These are phyloP conservation scores for Holacanthus passer DNA, from an alignment of 2,113 vertebrate species.

Conservation along the genomic window DNA sequence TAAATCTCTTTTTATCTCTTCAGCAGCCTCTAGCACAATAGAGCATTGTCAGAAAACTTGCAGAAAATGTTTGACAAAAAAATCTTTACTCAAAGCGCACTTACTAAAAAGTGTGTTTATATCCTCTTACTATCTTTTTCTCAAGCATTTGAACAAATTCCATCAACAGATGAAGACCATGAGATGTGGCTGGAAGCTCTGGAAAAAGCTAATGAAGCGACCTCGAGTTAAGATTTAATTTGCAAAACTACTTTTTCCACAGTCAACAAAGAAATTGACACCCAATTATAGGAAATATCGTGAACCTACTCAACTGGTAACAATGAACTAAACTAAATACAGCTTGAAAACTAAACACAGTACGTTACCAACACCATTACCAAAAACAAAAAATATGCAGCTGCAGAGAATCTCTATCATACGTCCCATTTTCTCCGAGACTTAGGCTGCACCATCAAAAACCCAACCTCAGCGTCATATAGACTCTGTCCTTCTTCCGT, in stretches of 20 bases:
- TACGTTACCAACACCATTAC: not conserved
- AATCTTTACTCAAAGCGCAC: not conserved
- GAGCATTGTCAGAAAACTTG: not conserved
- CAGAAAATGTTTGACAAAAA: not conserved
- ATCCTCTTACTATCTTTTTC: not conserved
- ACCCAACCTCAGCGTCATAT: conserved; percentile 2
- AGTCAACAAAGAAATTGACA: not conserved
- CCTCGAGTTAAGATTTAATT: not conserved
- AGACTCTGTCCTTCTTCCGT: conserved; percentile 8
- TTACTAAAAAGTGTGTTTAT: not conserved
- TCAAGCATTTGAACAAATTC: not conserved
- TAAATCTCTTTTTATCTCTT: not conserved
- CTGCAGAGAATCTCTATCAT: not conserved
- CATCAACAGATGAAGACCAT: not conserved
- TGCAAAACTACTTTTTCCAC: not conserved
- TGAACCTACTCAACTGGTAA: not conserved
- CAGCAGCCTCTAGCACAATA: not conserved
- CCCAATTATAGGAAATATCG: not conserved
- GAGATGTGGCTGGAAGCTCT: no score
- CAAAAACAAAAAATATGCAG: not conserved
- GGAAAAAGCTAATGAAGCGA: not conserved
- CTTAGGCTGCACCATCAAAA: not conserved
- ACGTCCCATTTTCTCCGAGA: not conserved
- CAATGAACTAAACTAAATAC: not conserved
- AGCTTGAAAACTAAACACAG: not conserved